Evolutionary conservation across 30 jellyfish, hydroid and myxozoan genomes (phyloP).

Genomic region (Catostylus mosaicus): DNA sequence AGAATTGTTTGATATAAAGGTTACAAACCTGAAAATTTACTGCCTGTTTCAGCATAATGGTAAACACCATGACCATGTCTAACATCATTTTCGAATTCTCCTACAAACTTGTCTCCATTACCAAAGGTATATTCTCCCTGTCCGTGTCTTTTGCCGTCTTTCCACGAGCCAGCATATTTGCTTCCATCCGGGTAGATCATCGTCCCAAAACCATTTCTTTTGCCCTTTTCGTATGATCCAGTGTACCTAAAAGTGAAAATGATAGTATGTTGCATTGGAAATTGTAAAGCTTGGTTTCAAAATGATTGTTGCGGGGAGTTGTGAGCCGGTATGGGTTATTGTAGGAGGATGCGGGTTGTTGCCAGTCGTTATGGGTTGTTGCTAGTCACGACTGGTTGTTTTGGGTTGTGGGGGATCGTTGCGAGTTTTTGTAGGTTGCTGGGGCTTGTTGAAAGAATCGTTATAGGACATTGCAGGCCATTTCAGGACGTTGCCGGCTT

Average conservation of each 20-base stretch:
- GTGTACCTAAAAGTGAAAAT: slow-evolving; percentile 17
- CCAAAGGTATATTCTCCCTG: slow-evolving; percentile 58
- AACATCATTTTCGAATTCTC: slow-evolving; percentile 51
- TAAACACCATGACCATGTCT: slow-evolving; percentile 64
- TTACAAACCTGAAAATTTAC: slow-evolving; percentile 44
- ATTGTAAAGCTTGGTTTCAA: no score
- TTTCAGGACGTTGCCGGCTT: no score
- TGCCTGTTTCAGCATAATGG: slow-evolving; percentile 48
- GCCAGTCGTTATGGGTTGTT: no score
- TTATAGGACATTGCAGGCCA: no score
- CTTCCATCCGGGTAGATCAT: slow-evolving; percentile 83
- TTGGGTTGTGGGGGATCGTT: no score
- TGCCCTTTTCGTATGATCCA: slow-evolving; percentile 63
- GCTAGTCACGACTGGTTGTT: no score
- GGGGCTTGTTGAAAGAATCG: no score
- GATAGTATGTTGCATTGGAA: neutral
- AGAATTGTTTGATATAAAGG: neutral
- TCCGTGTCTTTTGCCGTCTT: slow-evolving; percentile 59
- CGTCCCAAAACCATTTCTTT: slow-evolving; percentile 70
- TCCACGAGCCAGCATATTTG: slow-evolving; percentile 71
- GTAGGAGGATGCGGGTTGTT: no score
- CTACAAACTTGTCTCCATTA: slow-evolving; percentile 72
- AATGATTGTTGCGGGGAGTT: no score
- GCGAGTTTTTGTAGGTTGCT: no score
- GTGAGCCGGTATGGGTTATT: neutral